Percentiles rank a stretch among this genome's conserved stretches.
phyloP scores from a whole-genome alignment of 2,113 vertebrate genomes.

The Mellivora capensis region DNA sequence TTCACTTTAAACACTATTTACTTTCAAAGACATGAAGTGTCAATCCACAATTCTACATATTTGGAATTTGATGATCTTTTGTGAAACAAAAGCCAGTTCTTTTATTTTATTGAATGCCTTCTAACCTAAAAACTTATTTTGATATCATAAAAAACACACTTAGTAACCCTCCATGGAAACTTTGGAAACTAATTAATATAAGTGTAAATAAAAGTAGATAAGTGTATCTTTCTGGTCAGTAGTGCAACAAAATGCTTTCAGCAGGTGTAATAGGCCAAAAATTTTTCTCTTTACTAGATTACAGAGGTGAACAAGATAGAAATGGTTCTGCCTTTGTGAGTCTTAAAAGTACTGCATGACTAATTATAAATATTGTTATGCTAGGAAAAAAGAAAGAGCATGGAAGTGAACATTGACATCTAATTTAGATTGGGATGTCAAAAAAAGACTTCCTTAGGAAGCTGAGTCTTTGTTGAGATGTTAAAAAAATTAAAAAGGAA shows the following conservation, averaged over 20 bases:
- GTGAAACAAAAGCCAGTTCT: neutral
- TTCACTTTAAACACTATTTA: slow-evolving; percentile 44
- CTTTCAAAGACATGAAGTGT: slow-evolving; percentile 40
- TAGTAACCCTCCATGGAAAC: neutral
- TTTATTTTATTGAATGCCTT: neutral
- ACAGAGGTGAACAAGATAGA: neutral
- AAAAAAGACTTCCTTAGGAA: neutral
- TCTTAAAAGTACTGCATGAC: neutral
- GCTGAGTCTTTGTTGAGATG: neutral
- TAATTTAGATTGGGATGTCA: neutral
- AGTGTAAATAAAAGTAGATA: neutral
- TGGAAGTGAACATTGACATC: neutral
- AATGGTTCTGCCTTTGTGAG: neutral
- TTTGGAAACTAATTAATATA: neutral
- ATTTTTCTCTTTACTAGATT: neutral
- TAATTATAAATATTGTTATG: neutral
- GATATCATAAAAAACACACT: neutral
- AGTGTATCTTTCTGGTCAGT: neutral
- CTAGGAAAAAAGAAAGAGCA: neutral
- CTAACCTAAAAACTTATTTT: neutral
- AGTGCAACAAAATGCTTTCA: neutral
- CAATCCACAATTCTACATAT: neutral
- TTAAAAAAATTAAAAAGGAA: neutral
- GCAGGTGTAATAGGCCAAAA: neutral
- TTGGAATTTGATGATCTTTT: neutral